phyloP scores from a whole-genome alignment of 2,888 invertebrate species.

The Sepiola atlantica region DNA sequence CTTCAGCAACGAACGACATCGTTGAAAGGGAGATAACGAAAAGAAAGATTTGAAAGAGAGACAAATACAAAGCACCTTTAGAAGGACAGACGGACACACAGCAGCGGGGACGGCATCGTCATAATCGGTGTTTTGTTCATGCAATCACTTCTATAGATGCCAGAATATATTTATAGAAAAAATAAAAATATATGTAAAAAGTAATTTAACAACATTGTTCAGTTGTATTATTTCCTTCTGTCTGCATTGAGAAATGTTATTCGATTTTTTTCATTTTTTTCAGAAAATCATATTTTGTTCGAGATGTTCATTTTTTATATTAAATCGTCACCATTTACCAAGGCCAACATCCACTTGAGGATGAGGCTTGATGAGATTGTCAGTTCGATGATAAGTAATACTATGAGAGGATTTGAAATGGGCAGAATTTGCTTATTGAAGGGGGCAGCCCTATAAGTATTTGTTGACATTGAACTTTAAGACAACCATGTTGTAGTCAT shows the following conservation, averaged over 20 bases:
- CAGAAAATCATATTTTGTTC: no score
- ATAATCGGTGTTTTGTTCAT: constrained; percentile 13
- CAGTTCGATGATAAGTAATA: no score
- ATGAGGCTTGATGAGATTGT: no score
- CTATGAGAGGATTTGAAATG: no score
- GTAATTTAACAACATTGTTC: neutral
- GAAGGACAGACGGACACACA: constrained; percentile 9
- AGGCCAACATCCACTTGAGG: no score
- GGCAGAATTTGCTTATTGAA: no score
- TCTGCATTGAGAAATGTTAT: neutral
- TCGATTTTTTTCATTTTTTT: neutral
- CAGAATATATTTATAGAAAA: constrained; percentile 32
- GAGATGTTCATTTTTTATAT: no score
- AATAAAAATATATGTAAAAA: constrained; percentile 32
- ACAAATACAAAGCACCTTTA: neutral
- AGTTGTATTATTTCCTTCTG: neutral
- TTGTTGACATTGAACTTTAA: no score
- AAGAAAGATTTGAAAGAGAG: neutral
- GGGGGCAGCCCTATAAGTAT: no score
- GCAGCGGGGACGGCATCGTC: neutral
- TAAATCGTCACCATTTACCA: no score
- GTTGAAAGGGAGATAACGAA: neutral
- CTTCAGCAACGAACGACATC: neutral
- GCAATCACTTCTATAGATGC: constrained; percentile 32
- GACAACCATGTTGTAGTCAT: no score